Base-by-base conservation (phyloP, 2,113 vertebrate species). In the Octodon degus region DNA sequence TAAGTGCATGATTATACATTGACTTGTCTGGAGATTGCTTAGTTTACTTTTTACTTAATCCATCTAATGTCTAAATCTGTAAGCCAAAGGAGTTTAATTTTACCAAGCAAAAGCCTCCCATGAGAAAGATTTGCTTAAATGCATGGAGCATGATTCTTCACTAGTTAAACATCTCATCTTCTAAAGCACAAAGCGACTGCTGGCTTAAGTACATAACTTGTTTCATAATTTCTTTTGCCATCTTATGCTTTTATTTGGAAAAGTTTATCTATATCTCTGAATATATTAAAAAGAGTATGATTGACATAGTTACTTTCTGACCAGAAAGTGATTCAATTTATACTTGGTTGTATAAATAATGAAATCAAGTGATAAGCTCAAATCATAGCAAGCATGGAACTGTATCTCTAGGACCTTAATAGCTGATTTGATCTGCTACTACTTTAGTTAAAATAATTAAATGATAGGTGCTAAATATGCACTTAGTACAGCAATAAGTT, bases 101-200 rank as follows among this genome's bases (percentile, higher is more conserved):
- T 43, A 40, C 4, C 37, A 89, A 94, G 85, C 14, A 20, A 80
- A 80, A 80, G 34, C 32, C 16, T 53, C 76, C 77, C 77, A 80
- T 50, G 77, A 53, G 77, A 55, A 93, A 93, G 62, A 80, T 91
- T 86, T 96, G 24, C n/a, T 80, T 53, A 80, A 85, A 79, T 88
- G 12, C 32, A 19, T n/a, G 3, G 12, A 68, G 3, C 32, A 37
- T 62, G 20, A 32, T 9, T 87, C n/a, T 74, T 91, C 30, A 27
- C 63, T 77, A 24, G 19, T 77, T 91, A 77, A 90, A 74, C 17
- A 87, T 91, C 22, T 4, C 5, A 47, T 65, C 27, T 82, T 65
- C 85, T 74, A 37, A 60, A 63, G 3, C 1, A n/a, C 1, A 40
- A 80, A 14, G 10, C 47, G 19, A 3, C 68, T 94, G 53, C 19